Base-by-base conservation (phyloP, 1,140 invertebrate genomes). In the Diuraphis noxia region DNA sequence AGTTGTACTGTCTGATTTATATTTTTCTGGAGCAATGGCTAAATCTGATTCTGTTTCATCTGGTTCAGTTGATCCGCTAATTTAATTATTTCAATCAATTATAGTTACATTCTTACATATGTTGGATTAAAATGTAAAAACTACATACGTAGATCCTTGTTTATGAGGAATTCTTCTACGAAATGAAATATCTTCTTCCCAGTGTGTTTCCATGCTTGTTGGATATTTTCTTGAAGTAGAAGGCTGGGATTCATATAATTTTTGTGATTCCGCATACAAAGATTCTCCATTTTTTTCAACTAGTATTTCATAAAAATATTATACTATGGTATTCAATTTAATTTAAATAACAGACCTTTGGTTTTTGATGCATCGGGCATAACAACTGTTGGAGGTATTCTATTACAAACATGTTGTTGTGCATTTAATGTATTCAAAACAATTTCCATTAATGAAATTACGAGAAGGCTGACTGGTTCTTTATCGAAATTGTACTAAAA, bases 381-480 rank as follows among this genome's bases (percentile, higher is more conserved):
- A 41, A 97, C 95, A 63, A 97, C 95, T 92, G 96, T 96, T 23
- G 97, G 96, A 56, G 97, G 96, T 91, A 97, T 96, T 92, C 96
- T 95, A 92, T 96, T 96, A 93, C 97, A 98, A 82, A 96, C 96
- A 95, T 98, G 98, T 94, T 98, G 96, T 93, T 99, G 98, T 36
- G 96, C 96, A 93, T 99, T 97, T 84, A 99, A 94, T 0, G 98
- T 99, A 93, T 98, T 98, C 85, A 99, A 95, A n/a, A 99, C 97
- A 93, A 99, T 98, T 93, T 96, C 96, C 77, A 99, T 96, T 82
- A 99, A 94, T 3, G 96, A 95, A 92, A 97, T 96, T 8, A 99
- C 95, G 93, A 97, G 96, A 43, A 95, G 95, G 93, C 96, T 97
- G 92, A 97, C 94, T 0, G 97, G 96, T n/a, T 96, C 96, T 89